Base-by-base conservation (phyloP, 2,113 vertebrate species). In the Morone chrysops region DNA sequence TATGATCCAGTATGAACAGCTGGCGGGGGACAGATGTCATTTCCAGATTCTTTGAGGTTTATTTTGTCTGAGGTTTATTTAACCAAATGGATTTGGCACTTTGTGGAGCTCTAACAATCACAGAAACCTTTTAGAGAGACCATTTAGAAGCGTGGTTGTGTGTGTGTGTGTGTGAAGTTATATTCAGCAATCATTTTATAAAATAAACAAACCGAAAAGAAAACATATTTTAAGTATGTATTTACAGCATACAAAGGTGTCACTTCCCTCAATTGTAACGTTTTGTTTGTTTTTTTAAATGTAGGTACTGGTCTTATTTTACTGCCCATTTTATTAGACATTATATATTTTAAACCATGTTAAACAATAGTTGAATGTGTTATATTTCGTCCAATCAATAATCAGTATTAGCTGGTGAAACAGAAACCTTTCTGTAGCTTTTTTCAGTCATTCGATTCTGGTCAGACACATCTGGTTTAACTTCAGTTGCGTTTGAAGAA, bases 351-450 rank as follows among this genome's bases (percentile, higher is more conserved):
- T 17, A 69, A 22, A 13, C 54, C 54, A 22, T 56, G 31, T 31
- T 51, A 6, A 61, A 57, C 62, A 62, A 31, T 14, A 14, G 17
- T 17, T 63, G 40, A 31, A 40, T 59, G 53, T 78, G 61, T 43
- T 22, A 70, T 18, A 40, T 63, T 77, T 38, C 67, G 12, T 74
- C 43, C 53, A 67, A 45, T 74, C 70, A 17, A 9, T 40, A 48
- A 66, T 66, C 74, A 68, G 74, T 71, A 59, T 67, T 36, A 57
- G 69, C 50, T 71, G 54, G 36, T 18, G 20, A 51, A 70, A 60
- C 31, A 8, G 13, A 80, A 47, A 38, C 8, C 18, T 40, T 31
- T 31, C 31, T 31, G 31, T 31, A 31, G 50, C 31, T 70, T 53
- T 51, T 70, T 38, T 41, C 18, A 68, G 16, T 14, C 8, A 36